Evolutionary conservation across 2,888 invertebrate species (phyloP), one percentile per base, ranked within the genome.

Genomic region (Pseudococcus viburni): DNA sequence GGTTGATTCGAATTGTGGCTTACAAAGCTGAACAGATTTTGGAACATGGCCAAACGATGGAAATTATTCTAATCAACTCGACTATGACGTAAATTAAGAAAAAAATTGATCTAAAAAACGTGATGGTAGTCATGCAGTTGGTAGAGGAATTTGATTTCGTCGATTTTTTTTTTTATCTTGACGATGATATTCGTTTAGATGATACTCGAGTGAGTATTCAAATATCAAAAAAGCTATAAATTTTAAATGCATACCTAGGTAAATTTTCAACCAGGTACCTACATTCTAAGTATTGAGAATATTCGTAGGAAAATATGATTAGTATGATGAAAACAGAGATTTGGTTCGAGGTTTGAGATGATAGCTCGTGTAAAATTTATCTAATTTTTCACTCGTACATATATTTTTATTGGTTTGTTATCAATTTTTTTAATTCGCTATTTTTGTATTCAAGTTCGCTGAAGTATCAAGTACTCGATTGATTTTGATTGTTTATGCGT

Each of bases 11-110:
- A 83, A 46, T 80, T n/a, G 0, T 39, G 42, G 9, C 11, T 80
- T 80, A n/a, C 17, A n/a, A 80, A 80, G 48, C n/a, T n/a, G 42
- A n/a, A 9, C n/a, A 80, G 17, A 80, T 17, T 42, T 83, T 83
- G 73, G 73, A 73, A 73, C 33, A 0, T 5, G 33, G 33, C 73
- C 73, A 73, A 73, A 0, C 64, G 73, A 73, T 15, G 5, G 33
- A 73, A 33, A 33, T 73, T 73, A 73, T 26, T 73, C 64, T 22
- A 64, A 64, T 11, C 22, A 22, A 22, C 9, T 64, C 22, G 12
- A 9, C 17, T 4, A 33, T 73, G 73, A 73, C 73, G 73, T 73
- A 33, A 73, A 73, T 12, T 33, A 5, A 33, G 17, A 17, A 33
- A 73, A n/a, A 73, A 73, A 73, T 17, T 73, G 33, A 8, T 8